These are phyloP conservation scores for Ceratotherium simum DNA, from an alignment of 2,113 vertebrate species.

Conservation along the genomic window DNA sequence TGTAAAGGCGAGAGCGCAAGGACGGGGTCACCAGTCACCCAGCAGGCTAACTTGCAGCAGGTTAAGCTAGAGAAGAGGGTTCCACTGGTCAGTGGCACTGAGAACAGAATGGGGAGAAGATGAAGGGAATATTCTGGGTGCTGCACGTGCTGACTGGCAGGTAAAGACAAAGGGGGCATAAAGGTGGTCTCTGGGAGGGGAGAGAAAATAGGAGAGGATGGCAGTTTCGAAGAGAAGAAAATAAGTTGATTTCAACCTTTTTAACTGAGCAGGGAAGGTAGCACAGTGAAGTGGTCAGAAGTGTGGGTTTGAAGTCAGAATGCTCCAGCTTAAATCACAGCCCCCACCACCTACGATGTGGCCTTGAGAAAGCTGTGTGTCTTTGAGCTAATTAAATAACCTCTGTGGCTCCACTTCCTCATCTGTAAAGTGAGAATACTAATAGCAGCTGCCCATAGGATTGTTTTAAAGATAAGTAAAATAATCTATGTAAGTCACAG, in stretches of 20 bases:
- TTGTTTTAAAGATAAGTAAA: neutral
- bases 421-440: neutral
- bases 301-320: neutral
- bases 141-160: fast-evolving
- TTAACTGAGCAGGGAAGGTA: neutral
- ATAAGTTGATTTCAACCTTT: neutral
- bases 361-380: neutral
- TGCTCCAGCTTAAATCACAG: neutral
- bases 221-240: neutral
- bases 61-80: neutral
- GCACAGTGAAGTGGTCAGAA: neutral
- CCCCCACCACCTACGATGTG: neutral
- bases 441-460: neutral
- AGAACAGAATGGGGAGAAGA: neutral
- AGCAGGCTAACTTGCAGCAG: no score
- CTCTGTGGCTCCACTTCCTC: neutral
- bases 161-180: neutral
- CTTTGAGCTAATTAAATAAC: neutral
- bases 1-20: neutral
- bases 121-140: neutral
- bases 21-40: no score
- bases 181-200: neutral
- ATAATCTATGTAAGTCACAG: neutral
- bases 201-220: neutral
- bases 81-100: neutral